These are phyloP conservation scores for Holotrichia oblita DNA, from an alignment of 1,140 invertebrate species.

Conservation along the genomic window DNA sequence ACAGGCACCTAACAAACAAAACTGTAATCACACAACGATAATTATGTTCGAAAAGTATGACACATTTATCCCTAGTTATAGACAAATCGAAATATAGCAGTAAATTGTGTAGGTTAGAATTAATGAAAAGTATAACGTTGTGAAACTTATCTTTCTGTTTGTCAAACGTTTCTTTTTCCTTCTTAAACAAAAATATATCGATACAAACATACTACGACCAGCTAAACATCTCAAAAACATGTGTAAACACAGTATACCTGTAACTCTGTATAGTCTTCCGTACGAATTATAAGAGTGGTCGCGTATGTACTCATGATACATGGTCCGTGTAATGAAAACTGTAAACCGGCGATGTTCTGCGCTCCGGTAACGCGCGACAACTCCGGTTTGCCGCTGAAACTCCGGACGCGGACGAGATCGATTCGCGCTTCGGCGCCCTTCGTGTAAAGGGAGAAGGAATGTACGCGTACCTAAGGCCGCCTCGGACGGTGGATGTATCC, in stretches of 20 bases:
- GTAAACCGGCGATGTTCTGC: slow-evolving; percentile 12
- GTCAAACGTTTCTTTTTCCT: too few relatives aligned
- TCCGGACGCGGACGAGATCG: slow-evolving; percentile 27
- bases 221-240: not conserved
- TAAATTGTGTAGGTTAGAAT: not conserved
- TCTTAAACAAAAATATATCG: too few relatives aligned
- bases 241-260: slow-evolving; percentile 20
- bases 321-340: slow-evolving; percentile 30
- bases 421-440: slow-evolving; percentile 35
- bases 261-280: slow-evolving; percentile 20
- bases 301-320: slow-evolving; percentile 31
- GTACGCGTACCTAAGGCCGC: not conserved
- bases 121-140: not conserved
- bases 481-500: not conserved
- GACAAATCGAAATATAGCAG: not conserved
- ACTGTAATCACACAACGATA: too few relatives aligned
- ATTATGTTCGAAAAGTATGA: too few relatives aligned
- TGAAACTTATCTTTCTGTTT: not conserved
- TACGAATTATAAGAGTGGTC: slow-evolving; percentile 9
- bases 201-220: not conserved
- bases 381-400: slow-evolving; percentile 28
- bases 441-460: slow-evolving; percentile 4
- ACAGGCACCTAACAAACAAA: not conserved
- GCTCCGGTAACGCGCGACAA: slow-evolving; percentile 31
- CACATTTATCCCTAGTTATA: too few relatives aligned